Percentiles rank a stretch among this genome's conserved stretches.
phyloP scores from a whole-genome alignment of 2,113 vertebrate species.

The Empidonax alnorum region DNA sequence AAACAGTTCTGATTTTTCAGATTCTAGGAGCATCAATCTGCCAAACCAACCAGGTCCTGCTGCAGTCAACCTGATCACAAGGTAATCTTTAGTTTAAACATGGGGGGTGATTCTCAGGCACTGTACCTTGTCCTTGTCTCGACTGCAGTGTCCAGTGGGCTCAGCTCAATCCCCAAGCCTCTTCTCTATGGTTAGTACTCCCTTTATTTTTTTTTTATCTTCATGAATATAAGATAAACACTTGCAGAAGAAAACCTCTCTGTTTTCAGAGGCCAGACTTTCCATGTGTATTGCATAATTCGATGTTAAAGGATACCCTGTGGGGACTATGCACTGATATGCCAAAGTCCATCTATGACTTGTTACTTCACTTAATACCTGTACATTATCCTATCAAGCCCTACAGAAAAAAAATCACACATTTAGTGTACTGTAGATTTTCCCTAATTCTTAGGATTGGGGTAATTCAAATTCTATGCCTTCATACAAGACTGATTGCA shows the following conservation, averaged over 20 bases:
- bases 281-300: background rate
- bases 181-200: background rate
- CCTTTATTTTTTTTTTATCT: background rate
- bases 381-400: background rate
- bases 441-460: background rate
- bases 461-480: background rate
- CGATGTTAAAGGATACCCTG: background rate
- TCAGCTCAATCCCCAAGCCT: background rate
- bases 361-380: background rate
- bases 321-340: background rate
- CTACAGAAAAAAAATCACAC: background rate
- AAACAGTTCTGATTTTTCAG: background rate
- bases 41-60: background rate
- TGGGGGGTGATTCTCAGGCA: accelerated
- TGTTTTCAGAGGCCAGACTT: background rate
- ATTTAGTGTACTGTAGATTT: background rate
- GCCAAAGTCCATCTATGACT: background rate
- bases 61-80: background rate
- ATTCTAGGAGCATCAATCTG: background rate
- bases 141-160: too few species aligned
- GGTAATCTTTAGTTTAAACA: background rate
- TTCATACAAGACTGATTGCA: background rate
- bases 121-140: background rate
- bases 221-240: background rate
- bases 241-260: too few species aligned